Conservation (phyloP, 92 coral and sea anemone species). For the Zoanthus sociatus region DNA sequence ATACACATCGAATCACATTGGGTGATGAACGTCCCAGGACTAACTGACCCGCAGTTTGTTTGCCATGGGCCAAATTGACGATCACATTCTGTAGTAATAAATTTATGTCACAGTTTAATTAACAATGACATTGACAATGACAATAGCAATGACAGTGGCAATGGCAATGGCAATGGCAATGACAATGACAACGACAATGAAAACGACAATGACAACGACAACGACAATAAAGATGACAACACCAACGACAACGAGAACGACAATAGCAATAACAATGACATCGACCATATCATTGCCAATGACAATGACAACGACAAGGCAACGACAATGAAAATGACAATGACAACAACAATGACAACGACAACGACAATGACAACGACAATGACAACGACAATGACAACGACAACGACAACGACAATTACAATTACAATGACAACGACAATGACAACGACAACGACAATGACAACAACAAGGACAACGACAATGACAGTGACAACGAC, state of each 20-base stretch:
- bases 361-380: neutral
- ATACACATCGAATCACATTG: constrained; percentile 76
- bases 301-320: neutral
- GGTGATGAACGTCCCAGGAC: constrained; percentile 83
- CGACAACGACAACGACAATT: no score
- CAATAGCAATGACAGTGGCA: no score
- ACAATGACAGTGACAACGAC: no score
- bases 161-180: neutral
- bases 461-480: no score
- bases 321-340: neutral
- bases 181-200: no score
- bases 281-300: no score
- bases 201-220: no score
- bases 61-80: constrained; percentile 65
- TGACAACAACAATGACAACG: neutral
- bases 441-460: no score
- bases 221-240: no score
- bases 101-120: neutral
- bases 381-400: neutral
- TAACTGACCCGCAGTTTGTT: constrained; percentile 69
- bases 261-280: no score
- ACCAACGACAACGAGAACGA: no score
- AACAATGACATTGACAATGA: neutral
- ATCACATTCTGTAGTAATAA: constrained; percentile 72
- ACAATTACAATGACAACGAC: neutral